Percentiles rank a stretch among this genome's conserved stretches.
Evolutionary conservation across 2,113 vertebrate species (phyloP).

Genomic region (Strigops habroptila): DNA sequence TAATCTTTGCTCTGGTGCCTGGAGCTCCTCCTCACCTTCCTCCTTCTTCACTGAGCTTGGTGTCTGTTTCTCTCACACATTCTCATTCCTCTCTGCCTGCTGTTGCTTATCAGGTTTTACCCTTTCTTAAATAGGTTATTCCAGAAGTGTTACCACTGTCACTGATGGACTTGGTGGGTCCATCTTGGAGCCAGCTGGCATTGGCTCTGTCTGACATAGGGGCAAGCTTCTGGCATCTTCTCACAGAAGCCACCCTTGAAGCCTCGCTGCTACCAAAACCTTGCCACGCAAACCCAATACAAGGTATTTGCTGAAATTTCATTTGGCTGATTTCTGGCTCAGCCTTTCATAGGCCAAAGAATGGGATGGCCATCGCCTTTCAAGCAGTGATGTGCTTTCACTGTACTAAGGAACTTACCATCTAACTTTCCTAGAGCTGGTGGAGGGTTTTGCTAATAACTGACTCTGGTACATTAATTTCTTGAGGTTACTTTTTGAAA

Average conservation of each 20-base stretch:
- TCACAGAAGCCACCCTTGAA: neutral
- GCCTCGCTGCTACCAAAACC: neutral
- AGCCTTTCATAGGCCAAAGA: neutral
- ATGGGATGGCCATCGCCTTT: neutral
- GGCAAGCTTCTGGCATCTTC: neutral
- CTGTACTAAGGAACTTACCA: neutral
- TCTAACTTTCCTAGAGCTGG: neutral
- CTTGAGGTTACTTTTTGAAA: neutral
- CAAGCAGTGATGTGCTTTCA: neutral
- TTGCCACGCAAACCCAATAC: neutral
- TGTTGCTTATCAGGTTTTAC: neutral
- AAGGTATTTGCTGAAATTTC: neutral
- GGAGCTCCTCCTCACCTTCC: neutral
- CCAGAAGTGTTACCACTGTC: fast-evolving
- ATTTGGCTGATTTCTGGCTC: neutral
- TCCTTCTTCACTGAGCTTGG: neutral
- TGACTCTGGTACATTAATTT: neutral
- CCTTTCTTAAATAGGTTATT: neutral
- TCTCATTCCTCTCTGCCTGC: neutral
- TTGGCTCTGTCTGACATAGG: neutral
- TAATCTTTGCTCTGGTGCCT: neutral
- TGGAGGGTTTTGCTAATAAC: neutral
- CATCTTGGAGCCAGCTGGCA: neutral
- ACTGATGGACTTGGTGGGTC: neutral
- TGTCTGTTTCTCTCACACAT: neutral